Evolutionary conservation across 2,797 vertebrate species (phyloP).

Genomic region (Sciurus carolinensis): DNA sequence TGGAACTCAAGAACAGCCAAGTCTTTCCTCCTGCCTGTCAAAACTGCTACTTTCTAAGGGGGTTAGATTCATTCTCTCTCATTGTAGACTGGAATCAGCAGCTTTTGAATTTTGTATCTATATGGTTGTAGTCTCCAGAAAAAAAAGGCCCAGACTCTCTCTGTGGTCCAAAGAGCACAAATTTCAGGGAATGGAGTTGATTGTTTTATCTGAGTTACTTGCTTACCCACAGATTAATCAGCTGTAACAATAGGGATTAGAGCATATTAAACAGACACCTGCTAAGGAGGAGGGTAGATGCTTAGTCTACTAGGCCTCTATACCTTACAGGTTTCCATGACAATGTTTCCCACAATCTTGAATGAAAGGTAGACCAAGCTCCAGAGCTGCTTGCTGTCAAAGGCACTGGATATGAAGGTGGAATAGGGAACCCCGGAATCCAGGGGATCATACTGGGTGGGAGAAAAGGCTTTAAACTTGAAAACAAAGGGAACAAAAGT

Average conservation of each 20-base stretch:
- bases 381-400: neutral
- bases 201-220: neutral
- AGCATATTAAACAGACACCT: neutral
- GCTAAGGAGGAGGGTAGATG: neutral
- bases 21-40: neutral
- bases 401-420: neutral
- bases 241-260: neutral
- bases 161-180: neutral
- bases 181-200: neutral
- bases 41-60: neutral
- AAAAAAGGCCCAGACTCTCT: neutral
- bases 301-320: neutral
- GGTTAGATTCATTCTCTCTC: neutral
- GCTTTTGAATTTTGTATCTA: neutral
- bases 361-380: neutral
- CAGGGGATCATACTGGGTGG: fast-evolving
- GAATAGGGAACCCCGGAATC: neutral
- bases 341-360: neutral
- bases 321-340: neutral
- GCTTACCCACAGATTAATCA: neutral
- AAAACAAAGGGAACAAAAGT: neutral
- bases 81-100: neutral
- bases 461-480: neutral
- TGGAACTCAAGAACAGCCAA: neutral
- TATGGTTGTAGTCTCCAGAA: neutral